Evolutionary conservation across 2,797 vertebrate species (phyloP).

Genomic region (Perodicticus potto): DNA sequence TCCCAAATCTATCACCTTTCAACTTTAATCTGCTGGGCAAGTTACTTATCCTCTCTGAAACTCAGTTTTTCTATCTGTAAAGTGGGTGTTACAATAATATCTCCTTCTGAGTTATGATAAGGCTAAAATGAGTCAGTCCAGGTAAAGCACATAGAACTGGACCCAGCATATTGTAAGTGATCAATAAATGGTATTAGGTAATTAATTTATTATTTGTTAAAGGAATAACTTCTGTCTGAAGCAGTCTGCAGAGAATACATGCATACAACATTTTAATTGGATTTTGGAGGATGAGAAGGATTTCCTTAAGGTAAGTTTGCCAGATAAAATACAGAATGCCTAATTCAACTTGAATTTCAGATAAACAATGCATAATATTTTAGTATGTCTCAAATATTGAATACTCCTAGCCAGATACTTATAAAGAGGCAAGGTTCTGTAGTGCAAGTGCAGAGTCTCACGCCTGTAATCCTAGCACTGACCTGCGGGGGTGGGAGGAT

Average conservation of each 20-base stretch:
- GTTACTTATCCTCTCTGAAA: neutral
- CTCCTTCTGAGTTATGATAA: neutral
- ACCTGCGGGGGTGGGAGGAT: too few species aligned
- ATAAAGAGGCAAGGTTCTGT: neutral
- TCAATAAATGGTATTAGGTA: neutral
- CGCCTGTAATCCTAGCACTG: too few species aligned
- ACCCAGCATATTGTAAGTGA: neutral
- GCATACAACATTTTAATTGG: neutral
- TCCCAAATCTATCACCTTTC: neutral
- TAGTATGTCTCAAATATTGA: neutral
- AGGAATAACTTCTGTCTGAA: neutral
- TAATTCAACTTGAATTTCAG: constrained; percentile 3
- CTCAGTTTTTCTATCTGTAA: neutral
- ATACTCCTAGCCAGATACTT: neutral
- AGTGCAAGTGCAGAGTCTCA: neutral
- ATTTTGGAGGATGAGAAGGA: neutral
- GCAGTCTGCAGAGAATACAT: neutral
- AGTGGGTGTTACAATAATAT: neutral
- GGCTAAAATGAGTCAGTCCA: neutral
- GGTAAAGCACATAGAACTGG: neutral
- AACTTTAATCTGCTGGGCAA: neutral
- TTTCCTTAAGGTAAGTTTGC: neutral
- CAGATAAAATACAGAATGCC: neutral
- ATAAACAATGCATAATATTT: neutral
- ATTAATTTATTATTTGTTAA: neutral